Conservation (phyloP, 1,140 invertebrate genomes). For the Bombus sibiricus region DNA sequence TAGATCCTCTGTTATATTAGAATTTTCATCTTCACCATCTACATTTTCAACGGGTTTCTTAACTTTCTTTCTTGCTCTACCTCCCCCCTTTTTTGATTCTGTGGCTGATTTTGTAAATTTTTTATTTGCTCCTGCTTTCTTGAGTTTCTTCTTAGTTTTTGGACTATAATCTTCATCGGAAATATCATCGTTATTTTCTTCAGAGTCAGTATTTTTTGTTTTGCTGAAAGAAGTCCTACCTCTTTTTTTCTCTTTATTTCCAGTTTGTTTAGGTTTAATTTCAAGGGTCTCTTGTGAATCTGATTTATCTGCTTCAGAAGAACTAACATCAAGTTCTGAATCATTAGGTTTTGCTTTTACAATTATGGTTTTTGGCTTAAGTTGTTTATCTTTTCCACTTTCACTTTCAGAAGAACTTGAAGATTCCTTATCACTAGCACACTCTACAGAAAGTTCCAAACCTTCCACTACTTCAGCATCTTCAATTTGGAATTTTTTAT, state of each 20-base stretch:
- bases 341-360: conserved; percentile 77
- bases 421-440: conserved; percentile 78
- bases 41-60: conserved; percentile 38
- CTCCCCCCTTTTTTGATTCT: conserved; percentile 54
- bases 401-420: conserved; percentile 73
- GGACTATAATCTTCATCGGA: conserved; percentile 76
- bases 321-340: conserved; percentile 78
- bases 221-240: conserved; percentile 66
- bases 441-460: conserved; percentile 78
- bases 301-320: conserved; percentile 70
- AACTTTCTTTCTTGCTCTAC: conserved; percentile 42
- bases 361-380: conserved; percentile 77
- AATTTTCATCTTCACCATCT: conserved; percentile 38
- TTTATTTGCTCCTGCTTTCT: conserved; percentile 59
- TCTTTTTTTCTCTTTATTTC: conserved; percentile 59
- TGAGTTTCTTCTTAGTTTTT: conserved; percentile 74
- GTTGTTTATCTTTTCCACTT: conserved; percentile 62
- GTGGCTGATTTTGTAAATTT: conserved; percentile 58
- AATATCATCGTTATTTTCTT: conserved; percentile 71
- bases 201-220: conserved; percentile 65
- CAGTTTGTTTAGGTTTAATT: conserved; percentile 39
- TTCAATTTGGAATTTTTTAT: not conserved
- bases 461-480: conserved; percentile 74
- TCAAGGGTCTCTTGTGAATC: conserved; percentile 48
- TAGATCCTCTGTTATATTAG: conserved; percentile 6